These are phyloP conservation scores for Rhodeus uyekii DNA, from an alignment of 2,797 vertebrate species.

Conservation along the genomic window DNA sequence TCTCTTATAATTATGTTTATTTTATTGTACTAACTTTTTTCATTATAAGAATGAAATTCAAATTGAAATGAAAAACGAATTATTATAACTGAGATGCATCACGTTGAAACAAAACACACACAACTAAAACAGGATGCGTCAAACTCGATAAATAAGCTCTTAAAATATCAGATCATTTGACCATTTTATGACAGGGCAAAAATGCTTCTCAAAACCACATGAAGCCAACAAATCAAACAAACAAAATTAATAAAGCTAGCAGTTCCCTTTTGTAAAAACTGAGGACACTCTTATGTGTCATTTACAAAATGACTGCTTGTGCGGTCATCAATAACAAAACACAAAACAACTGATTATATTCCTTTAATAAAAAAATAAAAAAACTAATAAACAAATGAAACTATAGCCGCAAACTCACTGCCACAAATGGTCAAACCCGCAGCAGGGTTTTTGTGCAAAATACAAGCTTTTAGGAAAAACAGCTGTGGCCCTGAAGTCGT, in stretches of 20 bases:
- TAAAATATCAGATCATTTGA: background rate
- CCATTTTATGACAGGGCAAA: background rate
- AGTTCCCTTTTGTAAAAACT: background rate
- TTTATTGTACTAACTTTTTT: background rate
- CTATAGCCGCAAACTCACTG: conserved; percentile 9
- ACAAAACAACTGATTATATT: background rate
- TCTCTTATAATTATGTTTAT: background rate
- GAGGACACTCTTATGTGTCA: background rate
- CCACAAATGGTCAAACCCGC: conserved; percentile 16
- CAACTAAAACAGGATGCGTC: background rate
- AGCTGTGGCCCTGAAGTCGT: conserved; percentile 58
- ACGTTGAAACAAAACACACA: background rate
- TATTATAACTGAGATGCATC: too few species aligned
- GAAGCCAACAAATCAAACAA: too few species aligned
- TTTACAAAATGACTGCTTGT: background rate
- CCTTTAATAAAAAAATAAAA: conserved; percentile 14
- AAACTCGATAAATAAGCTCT: background rate
- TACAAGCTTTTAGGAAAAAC: conserved; percentile 53
- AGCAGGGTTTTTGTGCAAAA: conserved; percentile 49
- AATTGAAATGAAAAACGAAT: too few species aligned
- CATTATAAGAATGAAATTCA: background rate
- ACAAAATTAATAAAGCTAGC: too few species aligned
- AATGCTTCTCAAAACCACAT: background rate
- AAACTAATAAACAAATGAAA: conserved; percentile 25
- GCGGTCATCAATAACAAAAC: background rate